phyloP scores from a whole-genome alignment of 2,888 invertebrate genomes.

The Eupithecia exiguata region DNA sequence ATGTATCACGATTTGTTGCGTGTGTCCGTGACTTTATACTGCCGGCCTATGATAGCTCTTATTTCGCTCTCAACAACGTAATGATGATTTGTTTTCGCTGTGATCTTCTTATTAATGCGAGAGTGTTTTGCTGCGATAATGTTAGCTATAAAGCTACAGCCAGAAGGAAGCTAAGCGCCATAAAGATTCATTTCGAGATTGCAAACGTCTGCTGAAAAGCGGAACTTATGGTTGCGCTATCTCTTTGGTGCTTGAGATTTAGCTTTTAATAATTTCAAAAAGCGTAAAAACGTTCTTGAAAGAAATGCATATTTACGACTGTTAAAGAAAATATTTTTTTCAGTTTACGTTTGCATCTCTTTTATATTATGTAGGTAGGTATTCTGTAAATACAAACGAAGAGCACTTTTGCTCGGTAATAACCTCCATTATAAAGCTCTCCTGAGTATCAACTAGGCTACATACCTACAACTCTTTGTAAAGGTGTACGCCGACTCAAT shows the following conservation, averaged over 20 bases:
- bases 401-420: background rate
- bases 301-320: background rate
- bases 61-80: constrained; percentile 39
- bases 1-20: constrained; percentile 29
- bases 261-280: constrained; percentile 21
- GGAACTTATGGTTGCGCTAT: constrained; percentile 32
- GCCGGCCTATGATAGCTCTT: constrained; percentile 42
- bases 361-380: background rate
- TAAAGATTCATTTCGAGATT: constrained; percentile 46
- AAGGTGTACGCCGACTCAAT: constrained; percentile 58
- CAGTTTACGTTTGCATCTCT: background rate
- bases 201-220: constrained; percentile 40
- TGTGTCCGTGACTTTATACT: constrained; percentile 26
- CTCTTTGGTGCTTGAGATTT: constrained; percentile 21
- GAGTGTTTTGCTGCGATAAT: constrained; percentile 50
- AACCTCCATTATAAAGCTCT: background rate
- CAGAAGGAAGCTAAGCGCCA: constrained; percentile 43
- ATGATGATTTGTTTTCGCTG: constrained; percentile 50
- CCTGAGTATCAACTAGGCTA: background rate
- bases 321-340: constrained; percentile 3
- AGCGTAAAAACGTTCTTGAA: constrained; percentile 2
- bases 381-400: background rate
- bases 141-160: constrained; percentile 43
- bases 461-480: constrained; percentile 17
- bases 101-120: constrained; percentile 48